Base-by-base conservation (phyloP, 2,797 vertebrate species). In the Telmatherina bonti region DNA sequence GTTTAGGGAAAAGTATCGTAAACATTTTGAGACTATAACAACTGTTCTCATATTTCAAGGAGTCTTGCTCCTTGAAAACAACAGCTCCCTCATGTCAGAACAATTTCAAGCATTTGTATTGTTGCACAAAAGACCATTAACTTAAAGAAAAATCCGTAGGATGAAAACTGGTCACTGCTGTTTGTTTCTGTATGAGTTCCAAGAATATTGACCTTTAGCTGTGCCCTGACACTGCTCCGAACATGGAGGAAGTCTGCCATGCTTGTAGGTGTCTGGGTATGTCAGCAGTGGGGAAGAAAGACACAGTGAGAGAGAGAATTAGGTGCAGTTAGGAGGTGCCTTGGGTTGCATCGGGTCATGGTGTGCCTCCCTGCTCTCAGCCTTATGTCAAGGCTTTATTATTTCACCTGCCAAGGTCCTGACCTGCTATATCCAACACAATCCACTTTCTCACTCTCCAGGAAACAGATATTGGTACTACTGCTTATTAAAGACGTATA, bases 371-470 rank as follows among this genome's bases (percentile, higher is more conserved):
- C 88, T 47, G 82, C 89, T 84, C 86, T 81, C 84, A 67, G 74
- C 90, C 91, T 85, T 91, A 89, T 91, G 90, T 86, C 88, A 85
- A 63, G 84, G 79, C 72, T 90, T 89, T 88, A 86, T 87, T 86
- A 76, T 82, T 82, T 74, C 78, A 81, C 63, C 70, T 88, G 86
- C 89, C 91, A 88, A 90, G 85, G 89, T 84, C 86, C 74, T 82
- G 85, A 84, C 84, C 87, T 79, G 75, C 47, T 75, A 5, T 18
- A 55, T 36, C 53, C 61, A 38, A 26, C 45, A 58, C 59, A 70
- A 56, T n/a, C 53, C 68, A 61, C 56, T 69, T 38, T 70, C 7
- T 31, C 22, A 51, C 67, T 62, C 61, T 68, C 45, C 47, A 78
- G 38, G 75, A 62, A 81, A 57, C 47, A 43, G 24, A 45, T 55